Evolutionary conservation across 1,140 invertebrate genomes (phyloP), one percentile per base, ranked within the genome.

Genomic region (Physella acuta): DNA sequence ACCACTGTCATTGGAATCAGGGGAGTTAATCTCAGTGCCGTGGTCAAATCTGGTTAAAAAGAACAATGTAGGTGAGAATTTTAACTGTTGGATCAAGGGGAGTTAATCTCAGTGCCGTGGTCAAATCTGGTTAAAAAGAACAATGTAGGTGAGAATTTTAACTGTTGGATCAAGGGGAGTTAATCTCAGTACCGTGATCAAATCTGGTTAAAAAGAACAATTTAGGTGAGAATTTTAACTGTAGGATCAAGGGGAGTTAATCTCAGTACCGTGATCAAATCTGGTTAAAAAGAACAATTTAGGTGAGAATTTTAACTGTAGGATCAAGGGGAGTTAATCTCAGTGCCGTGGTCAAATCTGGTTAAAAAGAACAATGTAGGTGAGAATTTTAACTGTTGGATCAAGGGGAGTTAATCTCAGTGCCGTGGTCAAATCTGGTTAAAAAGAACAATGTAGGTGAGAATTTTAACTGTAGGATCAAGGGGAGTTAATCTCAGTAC

Each of bases 181-280:
- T 84, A 17, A 85, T 81, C 31, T 75, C 74, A 44, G 71, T 75
- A 20, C 37, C 71, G 17, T 71, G 65, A 34, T 68, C 63, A 71
- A 76, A 72, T 44, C 75, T 77, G 67, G 2, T 52, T 53, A 62
- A 63, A 44, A 56, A 56, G 26, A 60, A 62, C n/a, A n/a, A n/a
- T n/a, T n/a, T n/a, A n/a, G n/a, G n/a, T n/a, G n/a, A n/a, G n/a
- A n/a, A n/a, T n/a, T n/a, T n/a, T n/a, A n/a, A n/a, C n/a, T n/a
- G n/a, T 81, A 79, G 33, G 82, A 82, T 64, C 83, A 81, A 1
- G 84, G 84, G 1, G 84, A 85, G 73, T 83, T 84, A 17, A 85
- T 81, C 31, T 75, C 74, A 44, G 71, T 75, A 20, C 37, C 71
- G 17, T 71, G 65, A 34, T 68, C 63, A 71, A 76, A 72, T 44